phyloP scores from a whole-genome alignment of 2,113 vertebrate genomes.

The Dicaeum eximium region DNA sequence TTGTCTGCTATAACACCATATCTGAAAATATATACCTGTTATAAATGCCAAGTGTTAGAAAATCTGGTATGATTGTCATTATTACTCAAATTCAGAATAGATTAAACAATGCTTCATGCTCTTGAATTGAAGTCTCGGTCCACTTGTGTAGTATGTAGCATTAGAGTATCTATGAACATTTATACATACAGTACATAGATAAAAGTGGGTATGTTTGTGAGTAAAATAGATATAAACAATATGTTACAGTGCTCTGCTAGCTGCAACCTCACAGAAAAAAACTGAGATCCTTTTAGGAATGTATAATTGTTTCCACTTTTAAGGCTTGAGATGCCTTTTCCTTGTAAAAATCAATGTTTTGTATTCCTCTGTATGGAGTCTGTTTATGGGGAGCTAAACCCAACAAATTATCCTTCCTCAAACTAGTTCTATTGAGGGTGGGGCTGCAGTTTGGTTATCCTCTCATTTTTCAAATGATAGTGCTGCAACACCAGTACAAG shows the following conservation, averaged over 20 bases:
- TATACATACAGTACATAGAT: fast-evolving
- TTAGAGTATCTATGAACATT: background rate
- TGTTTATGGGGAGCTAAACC: background rate
- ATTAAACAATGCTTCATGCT: background rate
- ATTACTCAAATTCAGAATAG: background rate
- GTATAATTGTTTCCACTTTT: background rate
- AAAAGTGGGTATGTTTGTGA: background rate
- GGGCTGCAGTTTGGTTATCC: background rate
- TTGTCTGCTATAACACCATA: background rate
- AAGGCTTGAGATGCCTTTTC: background rate
- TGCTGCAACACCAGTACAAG: background rate
- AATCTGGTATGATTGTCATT: background rate
- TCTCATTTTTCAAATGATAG: background rate
- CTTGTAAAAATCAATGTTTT: background rate
- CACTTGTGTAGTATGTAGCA: background rate
- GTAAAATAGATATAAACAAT: background rate
- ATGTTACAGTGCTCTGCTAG: background rate
- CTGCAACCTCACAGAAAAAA: background rate
- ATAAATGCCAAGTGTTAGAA: background rate
- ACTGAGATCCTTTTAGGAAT: background rate
- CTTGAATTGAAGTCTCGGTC: background rate
- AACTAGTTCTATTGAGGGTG: fast-evolving
- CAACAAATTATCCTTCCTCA: background rate
- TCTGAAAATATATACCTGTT: background rate
- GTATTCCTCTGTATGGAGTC: background rate